phyloP scores from a whole-genome alignment of 2,888 invertebrate genomes.

The Catocala fraxini region DNA sequence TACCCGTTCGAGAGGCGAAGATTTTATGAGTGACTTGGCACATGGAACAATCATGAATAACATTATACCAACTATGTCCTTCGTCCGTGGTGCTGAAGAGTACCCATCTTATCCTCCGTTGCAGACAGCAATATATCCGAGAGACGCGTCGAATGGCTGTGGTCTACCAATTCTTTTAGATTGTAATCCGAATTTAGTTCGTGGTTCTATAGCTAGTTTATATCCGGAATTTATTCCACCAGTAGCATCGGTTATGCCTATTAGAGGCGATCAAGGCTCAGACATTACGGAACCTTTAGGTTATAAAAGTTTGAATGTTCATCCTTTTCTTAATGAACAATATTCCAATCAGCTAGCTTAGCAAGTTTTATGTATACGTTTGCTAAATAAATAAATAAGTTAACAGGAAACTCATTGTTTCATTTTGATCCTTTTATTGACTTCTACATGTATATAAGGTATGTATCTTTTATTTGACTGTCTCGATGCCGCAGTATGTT shows the following conservation, averaged over 20 bases:
- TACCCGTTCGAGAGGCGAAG: slow-evolving; percentile 56
- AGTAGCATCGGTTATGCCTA: background rate
- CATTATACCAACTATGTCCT: slow-evolving; percentile 76
- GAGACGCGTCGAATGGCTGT: slow-evolving; percentile 43
- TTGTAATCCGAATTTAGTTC: slow-evolving; percentile 64
- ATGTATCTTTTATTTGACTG: too few species aligned
- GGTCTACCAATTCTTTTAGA: slow-evolving; percentile 63
- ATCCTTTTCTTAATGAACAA: background rate
- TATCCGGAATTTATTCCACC: slow-evolving; percentile 21
- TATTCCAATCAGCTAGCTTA: too few species aligned
- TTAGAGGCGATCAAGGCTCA: background rate
- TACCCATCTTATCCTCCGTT: slow-evolving; percentile 22
- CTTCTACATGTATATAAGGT: too few species aligned
- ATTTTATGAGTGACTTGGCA: slow-evolving; percentile 63
- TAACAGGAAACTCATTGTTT: too few species aligned
- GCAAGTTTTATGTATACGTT: too few species aligned
- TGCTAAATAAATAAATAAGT: too few species aligned
- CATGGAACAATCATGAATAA: slow-evolving; percentile 74
- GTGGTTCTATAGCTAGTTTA: slow-evolving; percentile 43
- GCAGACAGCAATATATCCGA: slow-evolving; percentile 49
- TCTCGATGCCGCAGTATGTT: too few species aligned
- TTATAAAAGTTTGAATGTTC: background rate
- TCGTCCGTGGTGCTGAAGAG: slow-evolving; percentile 49
- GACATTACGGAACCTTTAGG: background rate
- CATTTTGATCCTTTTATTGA: too few species aligned